phyloP scores from a whole-genome alignment of 37 sponge, comb jelly and placozoan genomes.

The Aplysina aerophoba region DNA sequence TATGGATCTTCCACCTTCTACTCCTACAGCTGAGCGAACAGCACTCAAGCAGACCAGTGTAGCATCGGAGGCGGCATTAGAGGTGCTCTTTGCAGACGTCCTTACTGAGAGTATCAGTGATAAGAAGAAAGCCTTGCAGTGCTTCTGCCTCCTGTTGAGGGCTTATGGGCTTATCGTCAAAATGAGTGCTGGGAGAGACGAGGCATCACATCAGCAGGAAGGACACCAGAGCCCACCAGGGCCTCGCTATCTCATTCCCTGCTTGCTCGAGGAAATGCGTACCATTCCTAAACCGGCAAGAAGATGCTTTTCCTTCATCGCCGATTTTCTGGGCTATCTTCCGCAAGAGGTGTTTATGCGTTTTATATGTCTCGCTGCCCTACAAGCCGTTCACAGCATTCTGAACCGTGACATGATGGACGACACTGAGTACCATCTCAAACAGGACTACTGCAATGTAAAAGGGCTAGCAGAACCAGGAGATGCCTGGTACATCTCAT shows the following conservation, averaged over 20 bases:
- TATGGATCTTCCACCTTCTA: too few species aligned
- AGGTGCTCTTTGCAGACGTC: conserved; percentile 30
- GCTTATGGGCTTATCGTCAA: conserved; percentile 57
- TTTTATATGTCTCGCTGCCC: conserved; percentile 33
- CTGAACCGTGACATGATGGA: too few species aligned
- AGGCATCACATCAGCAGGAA: neutral
- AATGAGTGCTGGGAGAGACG: neutral
- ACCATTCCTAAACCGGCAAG: neutral
- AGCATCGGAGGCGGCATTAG: neutral
- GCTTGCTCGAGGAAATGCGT: conserved; percentile 29
- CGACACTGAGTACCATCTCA: neutral
- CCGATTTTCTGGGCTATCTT: conserved; percentile 58
- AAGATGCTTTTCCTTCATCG: conserved; percentile 33
- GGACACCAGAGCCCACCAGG: too few species aligned
- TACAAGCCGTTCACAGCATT: neutral
- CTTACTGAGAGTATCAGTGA: neutral
- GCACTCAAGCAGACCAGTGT: neutral
- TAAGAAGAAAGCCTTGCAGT: neutral
- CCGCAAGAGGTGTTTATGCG: conserved; percentile 57
- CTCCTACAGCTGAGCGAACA: too few species aligned
- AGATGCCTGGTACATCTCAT: neutral
- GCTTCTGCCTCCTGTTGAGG: conserved; percentile 46
- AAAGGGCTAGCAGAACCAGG: neutral
- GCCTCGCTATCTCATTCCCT: conserved; percentile 37
- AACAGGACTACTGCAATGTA: neutral